phyloP scores from a whole-genome alignment of 2,797 vertebrate species.

The Gila robusta region DNA sequence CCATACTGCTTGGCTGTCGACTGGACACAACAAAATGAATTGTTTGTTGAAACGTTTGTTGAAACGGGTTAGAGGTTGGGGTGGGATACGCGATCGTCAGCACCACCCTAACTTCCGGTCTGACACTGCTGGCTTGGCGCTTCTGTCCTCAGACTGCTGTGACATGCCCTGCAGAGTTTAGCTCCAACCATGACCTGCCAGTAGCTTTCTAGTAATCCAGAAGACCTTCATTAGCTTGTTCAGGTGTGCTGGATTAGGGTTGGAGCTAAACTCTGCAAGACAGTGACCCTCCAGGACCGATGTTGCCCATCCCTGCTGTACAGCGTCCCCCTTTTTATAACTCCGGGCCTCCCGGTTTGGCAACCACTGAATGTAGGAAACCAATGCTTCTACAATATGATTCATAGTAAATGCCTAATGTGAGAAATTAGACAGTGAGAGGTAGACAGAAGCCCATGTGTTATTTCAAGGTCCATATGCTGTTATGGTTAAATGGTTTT shows the following conservation, averaged over 20 bases:
- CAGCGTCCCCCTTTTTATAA: background rate
- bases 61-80: no score
- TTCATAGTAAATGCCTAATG: constrained; percentile 15
- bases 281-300: background rate
- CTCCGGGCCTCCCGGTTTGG: background rate
- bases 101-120: no score
- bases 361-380: background rate
- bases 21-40: background rate
- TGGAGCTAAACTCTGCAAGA: background rate
- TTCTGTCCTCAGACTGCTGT: no score
- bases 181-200: no score
- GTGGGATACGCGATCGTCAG: no score
- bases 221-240: background rate
- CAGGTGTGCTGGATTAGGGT: background rate
- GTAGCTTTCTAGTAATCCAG: background rate
- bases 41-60: background rate
- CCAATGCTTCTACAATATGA: background rate
- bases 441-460: background rate
- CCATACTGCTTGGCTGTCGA: background rate
- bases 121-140: no score
- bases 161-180: no score
- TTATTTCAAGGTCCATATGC: constrained; percentile 5
- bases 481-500: constrained; percentile 4
- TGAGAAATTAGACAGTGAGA: background rate
- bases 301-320: background rate